These are phyloP conservation scores for Sebastes trivittatus DNA, from an alignment of 2,797 vertebrate genomes.

Conservation along the genomic window DNA sequence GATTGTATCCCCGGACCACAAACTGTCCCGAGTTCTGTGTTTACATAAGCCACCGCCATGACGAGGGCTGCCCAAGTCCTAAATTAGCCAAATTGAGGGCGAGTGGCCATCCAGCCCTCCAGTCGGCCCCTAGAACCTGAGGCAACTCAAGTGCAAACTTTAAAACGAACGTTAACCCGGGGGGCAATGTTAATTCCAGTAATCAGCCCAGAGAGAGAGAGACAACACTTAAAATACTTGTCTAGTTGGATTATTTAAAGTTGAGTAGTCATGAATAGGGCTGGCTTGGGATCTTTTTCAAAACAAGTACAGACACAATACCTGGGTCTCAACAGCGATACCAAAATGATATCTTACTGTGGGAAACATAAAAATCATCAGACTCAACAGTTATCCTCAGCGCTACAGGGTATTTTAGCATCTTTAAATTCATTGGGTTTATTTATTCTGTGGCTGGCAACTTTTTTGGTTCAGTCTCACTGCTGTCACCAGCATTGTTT, in stretches of 20 bases:
- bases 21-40: not conserved
- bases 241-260: constrained; percentile 45
- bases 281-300: not conserved
- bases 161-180: not conserved
- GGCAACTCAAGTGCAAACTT: constrained; percentile 1
- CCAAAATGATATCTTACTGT: not conserved
- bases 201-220: not conserved
- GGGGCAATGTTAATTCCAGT: not conserved
- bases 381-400: not conserved
- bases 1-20: not conserved
- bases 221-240: not conserved
- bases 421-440: too few species aligned
- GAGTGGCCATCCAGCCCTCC: constrained; percentile 4
- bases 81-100: constrained; percentile 12
- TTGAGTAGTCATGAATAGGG: constrained; percentile 18
- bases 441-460: too few species aligned
- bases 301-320: not conserved
- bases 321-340: not conserved
- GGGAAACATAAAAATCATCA: not conserved
- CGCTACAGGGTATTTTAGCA: accelerated
- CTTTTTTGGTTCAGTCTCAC: too few species aligned
- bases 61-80: constrained; percentile 18
- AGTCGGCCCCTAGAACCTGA: not conserved
- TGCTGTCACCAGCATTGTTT: too few species aligned
- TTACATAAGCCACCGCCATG: constrained; percentile 27